Evolutionary conservation across 2,797 vertebrate species (phyloP), one percentile per base, ranked within the genome.

Genomic region (Eremophila alpestris): DNA sequence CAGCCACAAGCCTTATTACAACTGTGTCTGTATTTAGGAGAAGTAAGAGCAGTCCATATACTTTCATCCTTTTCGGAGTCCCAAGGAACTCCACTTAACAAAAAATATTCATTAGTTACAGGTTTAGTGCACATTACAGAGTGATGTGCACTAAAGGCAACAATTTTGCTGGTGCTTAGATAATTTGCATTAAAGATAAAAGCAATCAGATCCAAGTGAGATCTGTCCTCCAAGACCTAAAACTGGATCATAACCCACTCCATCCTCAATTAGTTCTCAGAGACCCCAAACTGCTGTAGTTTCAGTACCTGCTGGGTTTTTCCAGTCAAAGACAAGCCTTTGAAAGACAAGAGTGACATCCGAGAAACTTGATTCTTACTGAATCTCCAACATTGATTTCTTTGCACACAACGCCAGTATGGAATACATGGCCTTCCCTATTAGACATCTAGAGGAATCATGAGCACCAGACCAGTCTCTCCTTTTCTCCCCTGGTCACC

Each of bases 401-500:
- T 75, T 54, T 5, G 2, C 65, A 63, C 4, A 9, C 38, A 71
- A 36, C 27, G 71, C 40, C 24, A 68, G 30, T 45, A 30, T 46
- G 77, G 40, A 56, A 58, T 45, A 69, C 6, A 43, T 0, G 2
- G 15, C 14, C 32, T 83, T 74, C 76, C 52, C 45, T 55, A 24
- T 41, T 58, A 78, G 22, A 13, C 20, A 75, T 34, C 64, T 51
- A 68, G 46, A 56, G 43, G 18, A 45, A 56, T 34, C 0, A 0
- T 8, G 29, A 68, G 40, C 74, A 79, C 26, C 0, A 0, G 24
- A 16, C 17, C 83, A 70, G 52, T 7, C 56, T 82, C 74, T 93
- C 80, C 77, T 76, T 29, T 69, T 62, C 67, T 89, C 29, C 65
- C 74, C 46, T 87, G 46, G 36, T 92, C 74, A 89, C 77, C 79